Percentiles rank a stretch among this genome's conserved stretches.
Evolutionary conservation across 2,888 invertebrate species (phyloP).

Genomic region (Cerceris rybyensis): DNA sequence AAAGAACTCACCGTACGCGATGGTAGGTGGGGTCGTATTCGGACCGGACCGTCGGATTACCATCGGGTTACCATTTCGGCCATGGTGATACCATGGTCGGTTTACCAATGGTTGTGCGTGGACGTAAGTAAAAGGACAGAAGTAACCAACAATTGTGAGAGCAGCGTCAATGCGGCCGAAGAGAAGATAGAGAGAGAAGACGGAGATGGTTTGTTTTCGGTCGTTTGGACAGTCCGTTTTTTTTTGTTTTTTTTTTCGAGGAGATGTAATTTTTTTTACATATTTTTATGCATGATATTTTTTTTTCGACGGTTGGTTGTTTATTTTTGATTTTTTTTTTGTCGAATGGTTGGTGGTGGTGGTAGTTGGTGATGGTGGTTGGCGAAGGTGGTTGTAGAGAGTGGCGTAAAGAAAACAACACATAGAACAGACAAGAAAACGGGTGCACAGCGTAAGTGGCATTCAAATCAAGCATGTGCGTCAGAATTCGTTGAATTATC

Average conservation of each 20-base stretch:
- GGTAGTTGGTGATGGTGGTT: conserved; percentile 46
- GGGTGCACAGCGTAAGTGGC: conserved; percentile 80
- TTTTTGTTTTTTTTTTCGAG: conserved; percentile 3
- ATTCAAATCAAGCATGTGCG: conserved; percentile 79
- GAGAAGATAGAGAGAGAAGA: conserved; percentile 60
- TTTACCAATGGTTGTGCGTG: conserved; percentile 69
- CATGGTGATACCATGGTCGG: conserved; percentile 67
- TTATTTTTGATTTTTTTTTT: conserved; percentile 22
- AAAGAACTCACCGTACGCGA: conserved; percentile 81
- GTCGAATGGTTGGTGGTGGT: conserved; percentile 43
- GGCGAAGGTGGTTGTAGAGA: conserved; percentile 66
- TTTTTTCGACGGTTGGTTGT: conserved; percentile 47
- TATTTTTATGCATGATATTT: conserved; percentile 25
- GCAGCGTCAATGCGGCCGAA: conserved; percentile 78
- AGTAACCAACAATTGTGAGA: conserved; percentile 81
- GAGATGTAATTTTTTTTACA: conserved; percentile 30
- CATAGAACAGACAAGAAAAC: conserved; percentile 81
- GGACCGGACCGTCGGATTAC: conserved; percentile 75
- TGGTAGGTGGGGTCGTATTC: conserved; percentile 77
- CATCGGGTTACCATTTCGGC: conserved; percentile 73
- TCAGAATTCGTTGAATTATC: conserved; percentile 23
- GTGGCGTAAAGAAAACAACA: conserved; percentile 80
- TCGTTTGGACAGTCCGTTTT: conserved; percentile 34
- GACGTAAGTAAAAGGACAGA: conserved; percentile 80
- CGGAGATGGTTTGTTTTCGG: conserved; percentile 39